phyloP scores from a whole-genome alignment of 1,140 invertebrate genomes.

The Vanessa tameamea region DNA sequence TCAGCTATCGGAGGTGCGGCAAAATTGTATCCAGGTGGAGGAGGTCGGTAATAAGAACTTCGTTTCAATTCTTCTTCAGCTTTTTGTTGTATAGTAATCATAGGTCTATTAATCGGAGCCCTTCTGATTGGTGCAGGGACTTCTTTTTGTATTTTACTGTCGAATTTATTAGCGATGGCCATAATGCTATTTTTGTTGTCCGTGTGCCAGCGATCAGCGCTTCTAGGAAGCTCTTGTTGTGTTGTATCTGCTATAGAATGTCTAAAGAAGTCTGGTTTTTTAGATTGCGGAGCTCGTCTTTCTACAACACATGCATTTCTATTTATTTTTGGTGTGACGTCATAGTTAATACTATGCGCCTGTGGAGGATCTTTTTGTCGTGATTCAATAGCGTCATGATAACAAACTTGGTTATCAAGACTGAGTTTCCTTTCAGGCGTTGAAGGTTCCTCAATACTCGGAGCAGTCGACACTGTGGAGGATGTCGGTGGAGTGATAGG shows the following conservation, averaged over 20 bases:
- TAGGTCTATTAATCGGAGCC: slow-evolving; percentile 43
- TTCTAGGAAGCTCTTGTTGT: slow-evolving; percentile 38
- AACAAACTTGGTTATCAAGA: slow-evolving; percentile 57
- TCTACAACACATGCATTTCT: slow-evolving; percentile 54
- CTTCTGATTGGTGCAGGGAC: slow-evolving; percentile 57
- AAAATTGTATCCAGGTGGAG: slow-evolving; percentile 71
- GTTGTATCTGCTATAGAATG: slow-evolving; percentile 63
- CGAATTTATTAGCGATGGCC: slow-evolving; percentile 70
- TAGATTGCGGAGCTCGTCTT: slow-evolving; percentile 46
- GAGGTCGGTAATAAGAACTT: slow-evolving; percentile 59
- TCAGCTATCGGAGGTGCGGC: slow-evolving; percentile 67
- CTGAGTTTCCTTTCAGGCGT: slow-evolving; percentile 62
- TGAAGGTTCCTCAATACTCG: slow-evolving; percentile 43
- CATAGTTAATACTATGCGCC: slow-evolving; percentile 60
- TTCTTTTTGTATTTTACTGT: slow-evolving; percentile 53
- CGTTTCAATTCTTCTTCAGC: slow-evolving; percentile 56
- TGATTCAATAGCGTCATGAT: slow-evolving; percentile 57
- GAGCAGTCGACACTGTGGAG: slow-evolving; percentile 34
- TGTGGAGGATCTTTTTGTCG: slow-evolving; percentile 57
- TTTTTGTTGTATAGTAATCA: slow-evolving; percentile 38
- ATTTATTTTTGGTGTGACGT: slow-evolving; percentile 50
- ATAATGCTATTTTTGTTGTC: slow-evolving; percentile 66
- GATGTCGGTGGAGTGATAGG: slow-evolving; percentile 35
- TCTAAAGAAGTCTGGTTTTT: slow-evolving; percentile 64
- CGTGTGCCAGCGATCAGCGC: slow-evolving; percentile 50